These are phyloP conservation scores for Pocota personata DNA, from an alignment of 2,888 invertebrate genomes.

Conservation along the genomic window DNA sequence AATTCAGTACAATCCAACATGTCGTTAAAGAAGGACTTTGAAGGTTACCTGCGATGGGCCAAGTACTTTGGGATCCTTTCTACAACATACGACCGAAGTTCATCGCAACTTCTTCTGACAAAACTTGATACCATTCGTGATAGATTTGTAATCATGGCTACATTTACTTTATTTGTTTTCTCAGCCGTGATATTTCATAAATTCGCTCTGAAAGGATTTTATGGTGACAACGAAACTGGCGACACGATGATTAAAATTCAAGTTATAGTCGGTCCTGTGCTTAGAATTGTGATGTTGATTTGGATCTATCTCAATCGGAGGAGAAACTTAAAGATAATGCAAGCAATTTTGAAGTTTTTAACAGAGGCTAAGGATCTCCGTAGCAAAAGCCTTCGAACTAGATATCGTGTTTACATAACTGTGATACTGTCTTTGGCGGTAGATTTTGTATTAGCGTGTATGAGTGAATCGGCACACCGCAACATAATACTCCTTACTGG, in stretches of 20 bases:
- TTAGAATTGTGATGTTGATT: neutral
- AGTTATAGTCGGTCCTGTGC: neutral
- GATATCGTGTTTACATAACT: neutral
- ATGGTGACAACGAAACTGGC: neutral
- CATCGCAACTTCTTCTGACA: neutral
- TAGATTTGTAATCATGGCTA: neutral
- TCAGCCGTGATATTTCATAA: neutral
- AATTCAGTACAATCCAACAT: neutral
- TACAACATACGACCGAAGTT: neutral
- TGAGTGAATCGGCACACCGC: neutral
- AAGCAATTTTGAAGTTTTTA: neutral
- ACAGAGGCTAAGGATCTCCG: neutral
- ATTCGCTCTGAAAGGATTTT: neutral
- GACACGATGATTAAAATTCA: neutral
- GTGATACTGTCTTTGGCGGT: neutral
- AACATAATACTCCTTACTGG: neutral
- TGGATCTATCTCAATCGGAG: neutral
- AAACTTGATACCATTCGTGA: neutral
- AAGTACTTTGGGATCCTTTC: neutral
- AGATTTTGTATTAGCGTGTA: neutral
- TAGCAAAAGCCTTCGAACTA: neutral
- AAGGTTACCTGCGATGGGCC: neutral
- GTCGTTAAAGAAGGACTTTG: slow-evolving; percentile 9
- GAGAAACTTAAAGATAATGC: neutral
- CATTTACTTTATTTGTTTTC: neutral